Evolutionary conservation across 2,797 vertebrate species (phyloP).

Genomic region (Myotis pilosus): DNA sequence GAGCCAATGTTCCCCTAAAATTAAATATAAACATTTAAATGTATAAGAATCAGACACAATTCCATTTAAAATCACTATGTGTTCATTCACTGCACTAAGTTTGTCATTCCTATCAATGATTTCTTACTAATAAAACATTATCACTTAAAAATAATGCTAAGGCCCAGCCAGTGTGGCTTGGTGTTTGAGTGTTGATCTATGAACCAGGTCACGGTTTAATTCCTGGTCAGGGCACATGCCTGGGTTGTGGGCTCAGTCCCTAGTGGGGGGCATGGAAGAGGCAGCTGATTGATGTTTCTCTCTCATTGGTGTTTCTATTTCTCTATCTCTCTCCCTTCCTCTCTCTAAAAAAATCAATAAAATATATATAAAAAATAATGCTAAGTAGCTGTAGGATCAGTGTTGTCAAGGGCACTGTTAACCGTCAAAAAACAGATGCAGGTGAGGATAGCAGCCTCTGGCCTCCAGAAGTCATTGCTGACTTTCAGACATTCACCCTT

Average conservation of each 20-base stretch:
- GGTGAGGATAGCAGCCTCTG: background rate
- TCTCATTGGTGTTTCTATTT: too few relatives aligned
- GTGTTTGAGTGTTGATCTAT: too few relatives aligned
- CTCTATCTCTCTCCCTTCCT: too few relatives aligned
- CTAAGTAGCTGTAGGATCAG: constrained; percentile 6
- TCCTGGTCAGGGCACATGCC: too few relatives aligned
- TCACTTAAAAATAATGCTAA: constrained; percentile 29
- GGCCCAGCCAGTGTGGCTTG: background rate
- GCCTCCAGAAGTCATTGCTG: background rate
- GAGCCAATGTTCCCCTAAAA: background rate
- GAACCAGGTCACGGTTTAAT: too few relatives aligned
- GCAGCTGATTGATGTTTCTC: too few relatives aligned
- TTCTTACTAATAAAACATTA: constrained; percentile 16
- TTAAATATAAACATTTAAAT: background rate
- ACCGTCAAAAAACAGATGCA: background rate
- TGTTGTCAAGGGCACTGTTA: background rate
- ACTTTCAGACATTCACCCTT: constrained; percentile 34
- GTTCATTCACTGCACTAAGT: background rate
- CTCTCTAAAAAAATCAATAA: background rate
- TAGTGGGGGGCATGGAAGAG: too few relatives aligned
- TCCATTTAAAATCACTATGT: background rate
- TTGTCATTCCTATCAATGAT: background rate
- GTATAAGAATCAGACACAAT: background rate
- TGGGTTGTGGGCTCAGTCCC: too few relatives aligned
- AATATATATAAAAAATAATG: background rate